These are phyloP conservation scores for Drosophila sproati DNA, from an alignment of 1,140 invertebrate genomes.

Conservation along the genomic window DNA sequence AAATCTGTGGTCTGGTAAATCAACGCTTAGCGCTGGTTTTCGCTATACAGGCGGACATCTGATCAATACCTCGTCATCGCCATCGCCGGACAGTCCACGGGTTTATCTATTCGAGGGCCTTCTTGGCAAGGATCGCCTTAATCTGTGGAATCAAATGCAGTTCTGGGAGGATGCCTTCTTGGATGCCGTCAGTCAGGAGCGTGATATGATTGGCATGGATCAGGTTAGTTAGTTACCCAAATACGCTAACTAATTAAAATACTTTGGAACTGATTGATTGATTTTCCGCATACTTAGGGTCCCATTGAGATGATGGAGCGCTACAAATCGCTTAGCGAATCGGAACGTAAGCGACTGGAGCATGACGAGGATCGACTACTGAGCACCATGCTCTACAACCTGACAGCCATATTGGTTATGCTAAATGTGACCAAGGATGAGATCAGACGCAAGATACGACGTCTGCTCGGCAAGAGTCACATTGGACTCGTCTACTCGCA, in stretches of 20 bases:
- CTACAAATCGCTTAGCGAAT: conserved; percentile 96
- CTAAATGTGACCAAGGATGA: conserved; percentile 94
- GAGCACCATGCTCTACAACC: conserved; percentile 97
- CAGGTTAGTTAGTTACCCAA: conserved; percentile 86
- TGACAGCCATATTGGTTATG: conserved; percentile 98
- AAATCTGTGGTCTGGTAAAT: conserved; percentile 97
- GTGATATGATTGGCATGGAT: conserved; percentile 99
- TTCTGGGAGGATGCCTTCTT: conserved; percentile 99
- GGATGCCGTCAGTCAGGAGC: conserved; percentile 99
- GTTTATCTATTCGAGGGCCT: conserved; percentile 97
- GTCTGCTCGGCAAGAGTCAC: conserved; percentile 98
- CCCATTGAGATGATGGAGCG: conserved; percentile 99
- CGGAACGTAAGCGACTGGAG: conserved; percentile 97
- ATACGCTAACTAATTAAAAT: background rate
- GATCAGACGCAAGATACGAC: conserved; percentile 95
- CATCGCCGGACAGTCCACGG: conserved; percentile 93
- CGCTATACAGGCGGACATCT: conserved; percentile 95
- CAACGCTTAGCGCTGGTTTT: conserved; percentile 94
- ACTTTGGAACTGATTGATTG: background rate
- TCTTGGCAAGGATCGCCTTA: conserved; percentile 88
- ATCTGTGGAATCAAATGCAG: conserved; percentile 99
- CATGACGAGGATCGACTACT: conserved; percentile 99
- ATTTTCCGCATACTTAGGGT: conserved; percentile 85
- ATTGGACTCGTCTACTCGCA: conserved; percentile 98
- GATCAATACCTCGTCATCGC: conserved; percentile 92